Evolutionary conservation across 2,888 invertebrate species (phyloP), one percentile per base, ranked within the genome.

Genomic region (Adelognathus sp.): DNA sequence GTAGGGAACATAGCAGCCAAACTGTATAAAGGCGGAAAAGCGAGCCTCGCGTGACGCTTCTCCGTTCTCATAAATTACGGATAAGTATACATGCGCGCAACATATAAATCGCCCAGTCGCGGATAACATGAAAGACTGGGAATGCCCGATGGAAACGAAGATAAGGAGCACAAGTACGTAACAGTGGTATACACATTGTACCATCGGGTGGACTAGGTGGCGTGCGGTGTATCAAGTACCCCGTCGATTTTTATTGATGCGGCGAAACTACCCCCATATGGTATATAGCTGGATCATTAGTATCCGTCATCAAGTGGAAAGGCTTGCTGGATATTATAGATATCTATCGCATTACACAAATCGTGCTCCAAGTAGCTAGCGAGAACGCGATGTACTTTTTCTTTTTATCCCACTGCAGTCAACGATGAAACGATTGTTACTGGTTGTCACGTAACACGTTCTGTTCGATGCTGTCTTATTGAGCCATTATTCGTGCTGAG

Each of bases 1-100:
- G 27, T n/a, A n/a, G 31, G 9, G 27, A 27, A 60, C 60, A 18
- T 54, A 63, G n/a, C 61, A 61, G 39, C 18, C 39, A 46, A 39
- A 33, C 56, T n/a, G n/a, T n/a, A n/a, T 54, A 61, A 60, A 36
- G 36, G 56, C 39, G 73, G 69, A 76, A 73, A 79, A 66, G 76
- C 56, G 76, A 66, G 78, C 66, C 72, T 89, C 84, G 88, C 89
- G 89, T 88, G 89, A 87, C 86, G 86, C 84, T 83, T 84, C 82
- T 78, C 76, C 79, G 81, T 79, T 86, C 88, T 88, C 86, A 87
- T 89, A 89, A 89, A 90, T 90, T 90, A 89, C 85, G 84, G 83
- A 86, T 89, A 89, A 89, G 85, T 88, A 88, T 88, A 80, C 64
- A 75, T 66, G 54, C 63, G 33, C 52, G 44, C 33, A 41, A 46